Evolutionary conservation across 2,888 invertebrate genomes (phyloP), one percentile per base, ranked within the genome.

Genomic region (Dugesia japonica): DNA sequence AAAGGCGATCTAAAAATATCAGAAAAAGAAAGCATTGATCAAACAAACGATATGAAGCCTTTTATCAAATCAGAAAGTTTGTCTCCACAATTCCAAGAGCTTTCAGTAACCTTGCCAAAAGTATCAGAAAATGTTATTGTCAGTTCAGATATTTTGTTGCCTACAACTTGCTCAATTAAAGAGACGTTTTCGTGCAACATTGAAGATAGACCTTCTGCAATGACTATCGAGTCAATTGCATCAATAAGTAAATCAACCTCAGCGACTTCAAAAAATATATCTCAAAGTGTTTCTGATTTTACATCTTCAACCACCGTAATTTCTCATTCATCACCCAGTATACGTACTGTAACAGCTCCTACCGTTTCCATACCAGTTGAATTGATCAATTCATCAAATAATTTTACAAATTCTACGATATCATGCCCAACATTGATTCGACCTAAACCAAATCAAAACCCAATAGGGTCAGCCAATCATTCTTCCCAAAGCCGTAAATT

Each of bases 321-420:
- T n/a, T 33, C 28, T 17, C 28, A 28, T n/a, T 56, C 56, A 4
- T 20, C 56, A 4, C n/a, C 56, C 4, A 23, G 33, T 20, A 42
- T 74, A 4, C 74, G 74, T 4, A 74, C 74, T 33, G 74, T 74
- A 28, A 74, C 74, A 20, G 74, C 74, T 7, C 74, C 28, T 4
- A 74, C 74, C 20, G 74, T 74, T 28, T 28, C 74, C 1, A 74
- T 74, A 33, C 74, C 74, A 9, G 74, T 74, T 9, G 74, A 74
- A 56, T 56, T 56, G n/a, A 23, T 56, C 1, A 56, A 56, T 23
- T 9, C 56, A 7, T 4, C 56, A 20, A 56, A 56, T 56, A 4
- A n/a, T 23, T 56, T 56, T 20, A 56, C 23, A 4, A 56, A 56
- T 56, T 56, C 56, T 4, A 56, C 56, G 23, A 23, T 56, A 13